These are phyloP conservation scores for Pipistrellus pygmaeus DNA, from an alignment of 2,797 vertebrate genomes.

Conservation along the genomic window DNA sequence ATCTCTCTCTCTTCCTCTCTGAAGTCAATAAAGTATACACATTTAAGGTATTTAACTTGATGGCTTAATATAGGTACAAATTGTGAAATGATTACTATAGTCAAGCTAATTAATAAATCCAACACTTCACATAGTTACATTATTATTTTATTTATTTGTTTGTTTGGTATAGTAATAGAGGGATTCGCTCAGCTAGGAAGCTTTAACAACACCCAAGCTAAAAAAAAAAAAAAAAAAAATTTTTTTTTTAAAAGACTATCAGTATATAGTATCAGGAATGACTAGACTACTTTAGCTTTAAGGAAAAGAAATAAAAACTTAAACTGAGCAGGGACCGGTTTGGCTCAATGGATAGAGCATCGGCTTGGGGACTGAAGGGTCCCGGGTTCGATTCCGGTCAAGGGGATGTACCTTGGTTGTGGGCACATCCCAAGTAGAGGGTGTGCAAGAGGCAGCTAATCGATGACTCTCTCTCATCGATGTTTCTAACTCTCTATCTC, in stretches of 20 bases:
- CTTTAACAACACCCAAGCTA: neutral
- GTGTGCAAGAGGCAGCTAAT: no score
- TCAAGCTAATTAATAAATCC: neutral
- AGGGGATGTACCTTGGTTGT: no score
- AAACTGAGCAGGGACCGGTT: no score
- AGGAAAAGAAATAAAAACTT: neutral
- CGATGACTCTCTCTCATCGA: no score
- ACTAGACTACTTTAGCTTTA: neutral
- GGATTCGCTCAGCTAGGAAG: neutral
- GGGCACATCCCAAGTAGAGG: no score
- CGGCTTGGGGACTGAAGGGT: no score
- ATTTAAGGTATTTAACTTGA: neutral
- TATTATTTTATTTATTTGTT: neutral
- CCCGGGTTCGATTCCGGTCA: no score
- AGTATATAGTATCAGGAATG: neutral
- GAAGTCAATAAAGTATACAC: neutral
- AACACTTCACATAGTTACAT: neutral
- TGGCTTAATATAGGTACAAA: neutral
- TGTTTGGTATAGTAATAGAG: neutral
- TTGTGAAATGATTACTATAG: neutral
- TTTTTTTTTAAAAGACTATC: neutral
- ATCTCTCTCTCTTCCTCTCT: no score
- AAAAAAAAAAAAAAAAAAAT: no score
- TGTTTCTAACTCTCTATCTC: no score
- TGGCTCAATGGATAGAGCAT: no score